phyloP scores from a whole-genome alignment of 2,797 vertebrate species.

The Pipistrellus nathusii region DNA sequence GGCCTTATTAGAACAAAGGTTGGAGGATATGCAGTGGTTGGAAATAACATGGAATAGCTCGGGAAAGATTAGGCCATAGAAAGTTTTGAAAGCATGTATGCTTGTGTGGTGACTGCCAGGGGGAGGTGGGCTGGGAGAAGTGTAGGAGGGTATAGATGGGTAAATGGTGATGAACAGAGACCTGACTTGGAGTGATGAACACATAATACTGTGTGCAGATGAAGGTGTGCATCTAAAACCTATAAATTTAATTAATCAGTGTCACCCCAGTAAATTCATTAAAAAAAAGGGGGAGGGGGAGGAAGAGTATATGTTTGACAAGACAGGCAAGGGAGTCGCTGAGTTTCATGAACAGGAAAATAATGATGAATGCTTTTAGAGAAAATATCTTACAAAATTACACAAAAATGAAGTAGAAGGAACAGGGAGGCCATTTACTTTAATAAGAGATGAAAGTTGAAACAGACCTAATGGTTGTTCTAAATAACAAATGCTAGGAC shows the following conservation, averaged over 20 bases:
- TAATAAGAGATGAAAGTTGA: not conserved
- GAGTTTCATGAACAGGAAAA: slow-evolving; percentile 5
- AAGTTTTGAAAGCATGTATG: not conserved
- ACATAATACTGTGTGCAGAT: not conserved
- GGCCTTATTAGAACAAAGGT: not conserved
- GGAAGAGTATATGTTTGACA: not conserved
- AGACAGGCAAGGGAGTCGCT: not conserved
- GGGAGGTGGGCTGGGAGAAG: not conserved
- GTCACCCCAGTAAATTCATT: not conserved
- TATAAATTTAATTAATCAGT: not conserved
- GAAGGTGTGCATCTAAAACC: not conserved
- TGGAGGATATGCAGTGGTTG: not conserved
- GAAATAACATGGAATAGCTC: not conserved
- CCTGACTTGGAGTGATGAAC: not conserved
- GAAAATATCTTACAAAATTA: not conserved
- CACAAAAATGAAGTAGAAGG: slow-evolving; percentile 21
- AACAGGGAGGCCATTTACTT: not conserved
- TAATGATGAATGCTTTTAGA: not conserved
- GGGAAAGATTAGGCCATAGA: not conserved
- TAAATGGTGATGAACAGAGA: not conserved
- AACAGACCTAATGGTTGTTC: not conserved
- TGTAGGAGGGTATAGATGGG: not conserved
- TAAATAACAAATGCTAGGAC: not conserved
- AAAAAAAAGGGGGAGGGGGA: too few relatives aligned
- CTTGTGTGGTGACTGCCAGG: not conserved